Evolutionary conservation across 2,113 vertebrate genomes (phyloP).

Genomic region (Amazona guildingii): DNA sequence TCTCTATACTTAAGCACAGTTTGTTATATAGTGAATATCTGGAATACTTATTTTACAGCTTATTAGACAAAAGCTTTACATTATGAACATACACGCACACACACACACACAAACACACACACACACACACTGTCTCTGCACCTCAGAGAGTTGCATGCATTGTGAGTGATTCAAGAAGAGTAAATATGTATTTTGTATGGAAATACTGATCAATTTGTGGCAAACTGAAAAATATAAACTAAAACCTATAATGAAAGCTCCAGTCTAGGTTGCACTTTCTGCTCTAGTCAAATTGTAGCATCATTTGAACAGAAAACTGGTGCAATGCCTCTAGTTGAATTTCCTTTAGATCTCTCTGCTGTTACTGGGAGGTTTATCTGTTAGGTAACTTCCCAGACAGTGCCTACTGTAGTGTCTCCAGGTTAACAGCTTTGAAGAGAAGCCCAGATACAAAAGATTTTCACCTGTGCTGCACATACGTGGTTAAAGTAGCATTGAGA

Average conservation of each 20-base stretch:
- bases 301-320: neutral
- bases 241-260: neutral
- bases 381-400: neutral
- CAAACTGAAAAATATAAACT: slow-evolving; percentile 10
- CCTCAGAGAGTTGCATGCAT: neutral
- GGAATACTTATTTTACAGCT: neutral
- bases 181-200: neutral
- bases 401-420: neutral
- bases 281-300: neutral
- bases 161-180: neutral
- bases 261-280: neutral
- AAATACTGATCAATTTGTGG: neutral
- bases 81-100: neutral
- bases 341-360: neutral
- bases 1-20: neutral
- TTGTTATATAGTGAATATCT: neutral
- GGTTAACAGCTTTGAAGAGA: slow-evolving; percentile 37
- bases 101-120: neutral
- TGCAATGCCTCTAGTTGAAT: neutral
- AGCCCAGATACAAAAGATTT: slow-evolving; percentile 4
- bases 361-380: neutral
- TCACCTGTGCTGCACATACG: slow-evolving; percentile 9
- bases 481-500: slow-evolving; percentile 48
- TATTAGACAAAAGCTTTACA: neutral
- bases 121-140: neutral